phyloP scores from a whole-genome alignment of 35 echinoderm and acorn worm genomes.

The Heliocidaris erythrogramma region DNA sequence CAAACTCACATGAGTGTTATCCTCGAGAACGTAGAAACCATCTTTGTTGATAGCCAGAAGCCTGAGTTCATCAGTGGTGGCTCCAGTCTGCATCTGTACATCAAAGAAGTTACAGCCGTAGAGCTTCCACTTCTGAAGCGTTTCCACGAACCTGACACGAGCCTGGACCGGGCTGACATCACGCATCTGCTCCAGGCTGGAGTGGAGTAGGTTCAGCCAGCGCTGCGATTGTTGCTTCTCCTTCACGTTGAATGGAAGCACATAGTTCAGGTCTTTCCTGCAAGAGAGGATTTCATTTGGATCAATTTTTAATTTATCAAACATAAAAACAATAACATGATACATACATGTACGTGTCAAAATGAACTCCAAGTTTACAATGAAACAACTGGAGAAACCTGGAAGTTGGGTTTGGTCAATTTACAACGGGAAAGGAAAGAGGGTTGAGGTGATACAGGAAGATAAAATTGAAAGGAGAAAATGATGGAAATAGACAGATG shows the following conservation, averaged over 20 bases:
- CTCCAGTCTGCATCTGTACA: slow-evolving; percentile 52
- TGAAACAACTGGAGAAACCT: no score
- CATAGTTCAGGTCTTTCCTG: slow-evolving; percentile 71
- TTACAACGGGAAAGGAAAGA: no score
- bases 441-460: no score
- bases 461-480: no score
- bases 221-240: slow-evolving; percentile 58
- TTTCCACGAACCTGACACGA: slow-evolving; percentile 59
- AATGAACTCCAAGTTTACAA: neutral
- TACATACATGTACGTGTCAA: neutral
- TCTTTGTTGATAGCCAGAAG: slow-evolving; percentile 87
- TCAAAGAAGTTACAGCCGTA: slow-evolving; percentile 82
- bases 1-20: slow-evolving; percentile 76
- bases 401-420: no score
- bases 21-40: slow-evolving; percentile 69
- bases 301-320: neutral
- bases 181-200: slow-evolving; percentile 31
- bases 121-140: slow-evolving; percentile 62
- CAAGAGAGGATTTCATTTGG: neutral
- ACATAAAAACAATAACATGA: no score
- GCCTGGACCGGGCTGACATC: slow-evolving; percentile 53
- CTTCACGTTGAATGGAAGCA: slow-evolving; percentile 67
- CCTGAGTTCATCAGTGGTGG: slow-evolving; percentile 29
- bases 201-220: slow-evolving; percentile 83
- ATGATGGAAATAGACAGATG: no score